Conservation (phyloP, 1,140 invertebrate genomes). For the Drosophila insularis region DNA sequence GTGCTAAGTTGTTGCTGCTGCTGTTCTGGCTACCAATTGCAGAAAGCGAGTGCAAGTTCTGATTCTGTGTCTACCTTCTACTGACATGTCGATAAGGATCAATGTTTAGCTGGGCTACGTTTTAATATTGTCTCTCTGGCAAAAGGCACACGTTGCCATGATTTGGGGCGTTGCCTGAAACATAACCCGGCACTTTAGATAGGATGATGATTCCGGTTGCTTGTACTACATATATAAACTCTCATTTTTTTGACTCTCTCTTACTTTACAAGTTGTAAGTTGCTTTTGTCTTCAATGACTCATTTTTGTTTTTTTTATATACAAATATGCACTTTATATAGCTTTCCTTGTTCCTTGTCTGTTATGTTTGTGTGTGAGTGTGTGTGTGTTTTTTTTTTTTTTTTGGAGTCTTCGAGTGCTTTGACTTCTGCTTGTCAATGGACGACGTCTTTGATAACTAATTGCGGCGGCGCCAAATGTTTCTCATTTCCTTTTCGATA, state of each 20-base stretch:
- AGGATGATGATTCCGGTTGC: not conserved
- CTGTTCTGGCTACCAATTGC: conserved; percentile 70
- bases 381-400: conserved; percentile 26
- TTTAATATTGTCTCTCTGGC: conserved; percentile 55
- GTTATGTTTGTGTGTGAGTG: conserved; percentile 14
- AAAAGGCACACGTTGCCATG: conserved; percentile 56
- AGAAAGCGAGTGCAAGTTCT: conserved; percentile 29
- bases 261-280: conserved; percentile 17
- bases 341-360: conserved; percentile 26
- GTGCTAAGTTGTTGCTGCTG: conserved; percentile 72
- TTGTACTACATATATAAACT: not conserved
- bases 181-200: conserved; percentile 20
- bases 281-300: conserved; percentile 28
- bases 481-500: conserved; percentile 41
- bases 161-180: conserved; percentile 64
- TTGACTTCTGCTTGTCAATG: conserved; percentile 80
- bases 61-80: conserved; percentile 22
- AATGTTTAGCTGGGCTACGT: conserved; percentile 71
- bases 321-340: conserved; percentile 45
- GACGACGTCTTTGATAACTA: conserved; percentile 78
- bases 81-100: conserved; percentile 75
- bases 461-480: conserved; percentile 78
- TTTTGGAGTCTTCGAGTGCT: conserved; percentile 73
- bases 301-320: conserved; percentile 21
- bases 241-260: not conserved